Evolutionary conservation across 2,888 invertebrate genomes (phyloP).

Genomic region (Pseudanteris insignis): DNA sequence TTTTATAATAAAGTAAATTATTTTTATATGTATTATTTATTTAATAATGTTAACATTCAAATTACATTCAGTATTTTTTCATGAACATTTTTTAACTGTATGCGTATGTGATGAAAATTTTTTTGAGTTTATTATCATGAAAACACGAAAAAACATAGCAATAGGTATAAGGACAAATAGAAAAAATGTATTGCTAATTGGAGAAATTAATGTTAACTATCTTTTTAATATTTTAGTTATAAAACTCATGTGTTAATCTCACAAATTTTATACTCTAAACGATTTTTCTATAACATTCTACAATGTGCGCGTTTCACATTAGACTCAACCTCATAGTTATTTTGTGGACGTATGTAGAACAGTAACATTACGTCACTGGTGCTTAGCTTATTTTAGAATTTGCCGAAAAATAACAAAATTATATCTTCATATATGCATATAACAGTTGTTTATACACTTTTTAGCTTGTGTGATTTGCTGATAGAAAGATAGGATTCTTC

Average conservation of each 20-base stretch:
- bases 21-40: too few relatives aligned
- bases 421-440: slow-evolving; percentile 3
- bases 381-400: slow-evolving; percentile 10
- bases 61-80: slow-evolving; percentile 33
- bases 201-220: too few relatives aligned
- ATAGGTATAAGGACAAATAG: not conserved
- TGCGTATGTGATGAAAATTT: slow-evolving; percentile 13
- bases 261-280: too few relatives aligned
- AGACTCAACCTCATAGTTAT: slow-evolving; percentile 11
- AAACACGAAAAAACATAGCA: not conserved
- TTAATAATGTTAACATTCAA: slow-evolving; percentile 39
- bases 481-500: too few relatives aligned
- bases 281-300: slow-evolving; percentile 14
- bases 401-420: slow-evolving; percentile 6
- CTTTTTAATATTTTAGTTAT: slow-evolving; percentile 20
- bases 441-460: not conserved
- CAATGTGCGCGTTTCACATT: slow-evolving; percentile 9
- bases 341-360: slow-evolving; percentile 36
- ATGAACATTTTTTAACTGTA: slow-evolving; percentile 24
- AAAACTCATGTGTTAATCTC: slow-evolving; percentile 5
- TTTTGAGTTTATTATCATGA: not conserved
- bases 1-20: too few relatives aligned
- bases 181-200: not conserved
- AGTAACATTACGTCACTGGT: slow-evolving; percentile 27
- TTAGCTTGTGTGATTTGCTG: too few relatives aligned